Evolutionary conservation across 2,888 invertebrate genomes (phyloP).

Genomic region (Tenodera sinensis): DNA sequence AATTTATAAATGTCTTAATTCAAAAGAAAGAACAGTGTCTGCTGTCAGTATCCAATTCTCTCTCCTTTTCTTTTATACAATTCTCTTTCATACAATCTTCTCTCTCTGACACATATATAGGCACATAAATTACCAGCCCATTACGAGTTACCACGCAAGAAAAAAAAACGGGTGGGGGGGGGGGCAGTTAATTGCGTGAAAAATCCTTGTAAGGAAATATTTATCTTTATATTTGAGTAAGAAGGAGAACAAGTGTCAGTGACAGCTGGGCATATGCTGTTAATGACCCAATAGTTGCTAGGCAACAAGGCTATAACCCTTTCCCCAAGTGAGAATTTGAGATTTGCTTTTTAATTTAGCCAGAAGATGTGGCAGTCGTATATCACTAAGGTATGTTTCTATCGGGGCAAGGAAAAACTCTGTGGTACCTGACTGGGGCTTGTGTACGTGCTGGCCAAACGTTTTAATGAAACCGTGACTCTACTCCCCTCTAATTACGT

Average conservation of each 20-base stretch:
- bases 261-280: not conserved
- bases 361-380: not conserved
- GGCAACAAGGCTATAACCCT: not conserved
- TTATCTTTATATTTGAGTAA: not conserved
- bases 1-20: too few relatives aligned
- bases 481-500: not conserved
- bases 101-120: not conserved
- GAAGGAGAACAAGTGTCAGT: not conserved
- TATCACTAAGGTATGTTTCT: not conserved
- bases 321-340: not conserved
- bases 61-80: not conserved
- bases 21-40: not conserved
- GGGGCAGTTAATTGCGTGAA: not conserved
- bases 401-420: not conserved
- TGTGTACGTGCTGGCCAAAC: not conserved
- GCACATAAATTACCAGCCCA: not conserved
- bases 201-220: not conserved
- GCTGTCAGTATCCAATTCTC: not conserved
- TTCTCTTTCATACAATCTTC: not conserved
- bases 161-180: too few relatives aligned
- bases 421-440: not conserved
- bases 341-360: not conserved
- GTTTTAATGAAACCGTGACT: not conserved
- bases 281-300: not conserved
- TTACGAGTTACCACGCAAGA: not conserved